Percentiles rank a stretch among this genome's conserved stretches.
phyloP scores from a whole-genome alignment of 2,113 vertebrate genomes.

The Grallaria varia region DNA sequence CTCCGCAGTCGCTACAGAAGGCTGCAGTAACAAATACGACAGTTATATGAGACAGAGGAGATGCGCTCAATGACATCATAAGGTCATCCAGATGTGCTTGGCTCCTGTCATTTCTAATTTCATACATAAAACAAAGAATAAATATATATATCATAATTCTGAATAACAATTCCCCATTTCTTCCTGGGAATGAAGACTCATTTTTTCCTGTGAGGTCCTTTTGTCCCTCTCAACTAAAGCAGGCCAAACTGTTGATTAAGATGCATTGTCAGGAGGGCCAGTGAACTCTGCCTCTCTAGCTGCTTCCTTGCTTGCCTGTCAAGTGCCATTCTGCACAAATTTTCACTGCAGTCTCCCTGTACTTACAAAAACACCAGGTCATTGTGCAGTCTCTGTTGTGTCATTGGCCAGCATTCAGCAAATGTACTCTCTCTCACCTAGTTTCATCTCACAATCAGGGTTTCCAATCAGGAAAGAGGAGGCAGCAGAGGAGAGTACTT shows the following conservation, averaged over 20 bases:
- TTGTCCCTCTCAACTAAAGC: neutral
- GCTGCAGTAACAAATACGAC: neutral
- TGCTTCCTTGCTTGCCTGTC: neutral
- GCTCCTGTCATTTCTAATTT: neutral
- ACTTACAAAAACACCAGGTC: neutral
- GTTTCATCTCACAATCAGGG: neutral
- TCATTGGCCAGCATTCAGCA: neutral
- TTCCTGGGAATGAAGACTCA: neutral
- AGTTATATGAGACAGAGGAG: neutral
- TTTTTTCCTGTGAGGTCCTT: neutral
- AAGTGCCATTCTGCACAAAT: neutral
- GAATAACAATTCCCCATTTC: neutral
- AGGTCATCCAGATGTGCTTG: neutral
- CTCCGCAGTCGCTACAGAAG: neutral
- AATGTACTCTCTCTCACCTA: neutral
- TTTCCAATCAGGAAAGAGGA: neutral
- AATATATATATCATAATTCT: neutral
- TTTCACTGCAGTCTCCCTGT: neutral
- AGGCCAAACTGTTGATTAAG: neutral
- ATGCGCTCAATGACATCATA: neutral
- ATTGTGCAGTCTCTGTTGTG: neutral
- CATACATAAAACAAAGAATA: neutral
- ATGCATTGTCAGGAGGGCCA: rapidly evolving
- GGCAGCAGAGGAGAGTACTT: neutral
- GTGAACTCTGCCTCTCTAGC: neutral